These are phyloP conservation scores for Chymomyza caudatula DNA, from an alignment of 2,888 invertebrate species.

Conservation along the genomic window DNA sequence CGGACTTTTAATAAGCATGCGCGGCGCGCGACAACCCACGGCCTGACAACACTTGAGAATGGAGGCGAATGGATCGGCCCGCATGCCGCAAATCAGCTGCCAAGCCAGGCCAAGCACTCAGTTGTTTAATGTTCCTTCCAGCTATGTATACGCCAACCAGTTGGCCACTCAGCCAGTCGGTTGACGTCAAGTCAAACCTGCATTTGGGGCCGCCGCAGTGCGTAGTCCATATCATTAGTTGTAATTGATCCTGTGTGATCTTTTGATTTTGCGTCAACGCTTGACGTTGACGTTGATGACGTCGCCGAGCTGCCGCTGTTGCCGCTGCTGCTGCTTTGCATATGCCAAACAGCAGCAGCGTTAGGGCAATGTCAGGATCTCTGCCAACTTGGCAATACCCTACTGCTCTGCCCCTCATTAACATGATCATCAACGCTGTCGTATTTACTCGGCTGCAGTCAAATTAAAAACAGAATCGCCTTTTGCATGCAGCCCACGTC, in stretches of 20 bases:
- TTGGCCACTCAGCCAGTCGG: not conserved
- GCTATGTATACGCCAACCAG: not conserved
- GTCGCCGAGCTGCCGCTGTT: not conserved
- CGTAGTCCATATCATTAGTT: constrained; percentile 69
- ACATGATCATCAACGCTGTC: constrained; percentile 72
- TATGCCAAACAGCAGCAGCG: not conserved
- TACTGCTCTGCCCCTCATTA: constrained; percentile 63
- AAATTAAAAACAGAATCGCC: constrained; percentile 51
- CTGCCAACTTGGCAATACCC: not conserved
- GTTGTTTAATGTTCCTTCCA: not conserved
- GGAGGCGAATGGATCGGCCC: not conserved
- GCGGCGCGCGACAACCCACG: constrained; percentile 7
- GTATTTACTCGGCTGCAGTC: constrained; percentile 67
- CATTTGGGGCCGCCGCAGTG: not conserved
- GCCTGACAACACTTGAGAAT: not conserved
- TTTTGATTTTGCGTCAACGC: constrained; percentile 71
- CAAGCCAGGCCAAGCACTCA: not conserved
- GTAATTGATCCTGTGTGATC: constrained; percentile 74
- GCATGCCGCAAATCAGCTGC: not conserved
- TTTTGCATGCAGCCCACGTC: constrained; percentile 62
- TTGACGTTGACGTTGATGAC: constrained; percentile 41
- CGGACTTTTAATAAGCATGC: constrained; percentile 3
- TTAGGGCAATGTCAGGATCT: not conserved
- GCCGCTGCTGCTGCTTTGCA: constrained; percentile 9
- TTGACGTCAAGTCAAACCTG: not conserved